Conservation (phyloP, 2,888 invertebrate species). For the Anthophora plumipes region DNA sequence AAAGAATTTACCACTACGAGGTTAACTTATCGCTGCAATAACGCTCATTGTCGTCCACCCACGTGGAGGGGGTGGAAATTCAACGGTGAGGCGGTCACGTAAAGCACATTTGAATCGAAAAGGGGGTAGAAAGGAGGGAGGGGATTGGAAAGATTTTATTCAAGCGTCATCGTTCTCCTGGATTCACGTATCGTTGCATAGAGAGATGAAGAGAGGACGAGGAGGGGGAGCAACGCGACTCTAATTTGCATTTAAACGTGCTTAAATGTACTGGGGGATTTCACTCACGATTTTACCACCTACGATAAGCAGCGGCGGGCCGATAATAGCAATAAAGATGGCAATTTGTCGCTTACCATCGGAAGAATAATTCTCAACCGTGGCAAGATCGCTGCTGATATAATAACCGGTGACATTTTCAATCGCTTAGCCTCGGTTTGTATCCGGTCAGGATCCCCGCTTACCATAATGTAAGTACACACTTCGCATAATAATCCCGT, state of each 20-base stretch:
- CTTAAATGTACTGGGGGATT: slow-evolving; percentile 66
- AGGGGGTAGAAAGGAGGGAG: no score
- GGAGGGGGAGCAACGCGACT: slow-evolving; percentile 23
- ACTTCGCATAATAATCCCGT: slow-evolving; percentile 62
- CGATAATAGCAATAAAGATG: slow-evolving; percentile 72
- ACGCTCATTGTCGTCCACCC: background rate
- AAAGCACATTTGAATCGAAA: background rate
- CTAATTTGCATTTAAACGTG: slow-evolving; percentile 68
- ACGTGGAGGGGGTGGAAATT: no score
- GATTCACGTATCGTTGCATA: slow-evolving; percentile 24
- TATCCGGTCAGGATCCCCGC: no score
- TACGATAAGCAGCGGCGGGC: slow-evolving; percentile 63
- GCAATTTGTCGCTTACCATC: slow-evolving; percentile 66
- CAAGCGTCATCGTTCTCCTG: slow-evolving; percentile 27
- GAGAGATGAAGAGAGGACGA: background rate
- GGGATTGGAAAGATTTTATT: slow-evolving; percentile 44
- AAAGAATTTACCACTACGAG: no score
- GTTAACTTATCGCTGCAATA: background rate
- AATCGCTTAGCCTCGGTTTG: no score
- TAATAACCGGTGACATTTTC: slow-evolving; percentile 40
- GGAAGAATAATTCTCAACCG: slow-evolving; percentile 54
- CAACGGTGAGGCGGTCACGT: background rate
- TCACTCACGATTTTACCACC: slow-evolving; percentile 65
- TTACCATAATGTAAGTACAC: slow-evolving; percentile 53
- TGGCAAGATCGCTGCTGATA: slow-evolving; percentile 30